Evolutionary conservation across 92 coral and sea anemone genomes (phyloP).

Genomic region (Palythoa caribaeorum): DNA sequence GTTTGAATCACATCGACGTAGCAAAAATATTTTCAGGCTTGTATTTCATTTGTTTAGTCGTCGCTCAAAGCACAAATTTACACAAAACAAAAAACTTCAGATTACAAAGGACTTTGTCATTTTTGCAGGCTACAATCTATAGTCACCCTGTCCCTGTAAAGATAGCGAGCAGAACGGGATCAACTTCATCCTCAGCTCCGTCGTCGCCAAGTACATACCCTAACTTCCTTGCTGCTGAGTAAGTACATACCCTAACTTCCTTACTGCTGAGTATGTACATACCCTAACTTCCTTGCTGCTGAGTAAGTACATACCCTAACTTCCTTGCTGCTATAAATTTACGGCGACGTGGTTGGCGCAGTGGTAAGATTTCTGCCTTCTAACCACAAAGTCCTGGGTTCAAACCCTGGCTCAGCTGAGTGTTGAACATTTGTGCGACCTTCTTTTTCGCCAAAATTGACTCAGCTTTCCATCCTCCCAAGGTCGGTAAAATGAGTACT

Average conservation of each 20-base stretch:
- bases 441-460: too few species aligned
- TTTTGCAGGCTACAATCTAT: conserved; percentile 25
- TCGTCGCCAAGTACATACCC: conserved; percentile 41
- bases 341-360: too few species aligned
- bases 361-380: too few species aligned
- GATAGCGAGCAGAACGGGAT: conserved; percentile 24
- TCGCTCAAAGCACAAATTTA: not conserved
- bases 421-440: too few species aligned
- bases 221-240: conserved; percentile 31
- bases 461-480: too few species aligned
- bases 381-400: too few species aligned
- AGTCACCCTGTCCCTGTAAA: conserved; percentile 45
- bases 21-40: too few species aligned
- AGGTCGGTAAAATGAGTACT: too few species aligned
- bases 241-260: not conserved
- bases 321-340: too few species aligned
- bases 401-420: too few species aligned
- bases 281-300: conserved; percentile 16
- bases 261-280: not conserved
- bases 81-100: not conserved
- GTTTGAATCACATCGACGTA: too few species aligned
- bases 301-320: conserved; percentile 18
- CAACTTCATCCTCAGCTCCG: conserved; percentile 46
- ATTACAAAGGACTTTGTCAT: not conserved
- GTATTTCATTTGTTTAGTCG: not conserved